Percentiles rank a stretch among this genome's conserved stretches.
These are phyloP conservation scores for Argyrosomus japonicus DNA, from an alignment of 2,113 vertebrate species.

Conservation along the genomic window DNA sequence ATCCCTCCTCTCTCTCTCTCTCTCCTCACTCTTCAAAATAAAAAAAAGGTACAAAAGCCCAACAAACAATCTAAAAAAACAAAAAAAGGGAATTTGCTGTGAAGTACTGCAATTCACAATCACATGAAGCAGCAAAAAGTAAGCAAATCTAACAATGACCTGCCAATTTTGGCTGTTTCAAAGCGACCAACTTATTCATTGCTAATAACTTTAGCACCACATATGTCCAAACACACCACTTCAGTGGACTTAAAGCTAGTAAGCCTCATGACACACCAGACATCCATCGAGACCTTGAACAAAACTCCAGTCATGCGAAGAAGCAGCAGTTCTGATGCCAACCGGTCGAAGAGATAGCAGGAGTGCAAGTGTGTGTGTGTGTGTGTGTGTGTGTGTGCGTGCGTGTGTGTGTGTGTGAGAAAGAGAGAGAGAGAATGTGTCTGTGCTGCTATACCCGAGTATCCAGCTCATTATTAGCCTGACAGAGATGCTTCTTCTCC, in stretches of 20 bases:
- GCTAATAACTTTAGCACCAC: neutral
- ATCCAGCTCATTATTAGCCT: conserved; percentile 44
- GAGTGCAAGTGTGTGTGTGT: neutral
- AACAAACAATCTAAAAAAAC: no score
- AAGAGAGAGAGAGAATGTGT: neutral
- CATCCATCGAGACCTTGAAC: conserved; percentile 20
- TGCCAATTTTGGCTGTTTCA: neutral
- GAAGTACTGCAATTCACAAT: neutral
- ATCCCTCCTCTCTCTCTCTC: no score
- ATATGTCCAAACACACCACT: neutral
- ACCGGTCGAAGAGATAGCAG: neutral
- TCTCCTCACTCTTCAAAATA: no score
- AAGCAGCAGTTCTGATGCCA: conserved; percentile 10
- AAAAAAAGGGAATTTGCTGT: no score
- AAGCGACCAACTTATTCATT: neutral
- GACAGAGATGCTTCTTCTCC: conserved; percentile 28
- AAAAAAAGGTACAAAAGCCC: no score
- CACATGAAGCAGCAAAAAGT: neutral
- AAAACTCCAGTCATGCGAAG: conserved; percentile 18
- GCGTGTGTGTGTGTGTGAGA: neutral
- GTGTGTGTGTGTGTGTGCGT: neutral
- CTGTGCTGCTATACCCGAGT: conserved; percentile 1
- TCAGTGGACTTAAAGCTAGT: neutral
- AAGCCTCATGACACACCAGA: neutral
- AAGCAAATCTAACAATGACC: neutral